phyloP scores from a whole-genome alignment of 1,140 invertebrate species.

The Laupala kohalensis region DNA sequence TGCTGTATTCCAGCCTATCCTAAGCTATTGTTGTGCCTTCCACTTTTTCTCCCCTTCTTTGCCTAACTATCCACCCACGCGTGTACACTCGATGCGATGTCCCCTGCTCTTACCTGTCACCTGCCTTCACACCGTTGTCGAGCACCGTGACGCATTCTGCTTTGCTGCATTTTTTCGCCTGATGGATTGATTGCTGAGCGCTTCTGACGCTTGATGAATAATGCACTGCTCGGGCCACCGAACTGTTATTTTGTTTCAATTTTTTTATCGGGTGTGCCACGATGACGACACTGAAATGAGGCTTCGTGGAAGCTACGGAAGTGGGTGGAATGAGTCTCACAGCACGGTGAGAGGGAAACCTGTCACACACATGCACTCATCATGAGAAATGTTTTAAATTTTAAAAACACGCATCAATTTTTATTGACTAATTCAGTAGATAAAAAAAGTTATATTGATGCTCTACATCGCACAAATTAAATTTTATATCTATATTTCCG shows the following conservation, averaged over 20 bases:
- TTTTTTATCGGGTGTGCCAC: background rate
- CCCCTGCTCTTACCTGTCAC: too few relatives aligned
- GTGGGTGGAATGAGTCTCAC: background rate
- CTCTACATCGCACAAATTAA: too few relatives aligned
- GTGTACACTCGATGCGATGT: background rate
- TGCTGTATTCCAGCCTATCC: too few relatives aligned
- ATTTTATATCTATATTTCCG: too few relatives aligned
- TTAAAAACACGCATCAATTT: too few relatives aligned
- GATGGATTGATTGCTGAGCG: background rate
- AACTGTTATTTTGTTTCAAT: background rate
- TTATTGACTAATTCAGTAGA: too few relatives aligned
- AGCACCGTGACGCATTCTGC: background rate
- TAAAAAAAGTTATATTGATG: too few relatives aligned
- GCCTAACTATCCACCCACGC: too few relatives aligned
- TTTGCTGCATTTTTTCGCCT: background rate
- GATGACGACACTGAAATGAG: background rate
- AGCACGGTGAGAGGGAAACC: background rate
- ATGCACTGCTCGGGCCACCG: background rate
- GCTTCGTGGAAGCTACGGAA: background rate
- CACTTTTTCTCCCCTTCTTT: too few relatives aligned
- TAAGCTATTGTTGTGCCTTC: too few relatives aligned
- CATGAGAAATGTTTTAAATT: too few relatives aligned
- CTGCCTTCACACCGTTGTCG: background rate
- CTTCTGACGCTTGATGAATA: background rate
- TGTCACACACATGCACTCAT: too few relatives aligned